Evolutionary conservation across 2,888 invertebrate species (phyloP).

Genomic region (Nephrotoma guestfalica): DNA sequence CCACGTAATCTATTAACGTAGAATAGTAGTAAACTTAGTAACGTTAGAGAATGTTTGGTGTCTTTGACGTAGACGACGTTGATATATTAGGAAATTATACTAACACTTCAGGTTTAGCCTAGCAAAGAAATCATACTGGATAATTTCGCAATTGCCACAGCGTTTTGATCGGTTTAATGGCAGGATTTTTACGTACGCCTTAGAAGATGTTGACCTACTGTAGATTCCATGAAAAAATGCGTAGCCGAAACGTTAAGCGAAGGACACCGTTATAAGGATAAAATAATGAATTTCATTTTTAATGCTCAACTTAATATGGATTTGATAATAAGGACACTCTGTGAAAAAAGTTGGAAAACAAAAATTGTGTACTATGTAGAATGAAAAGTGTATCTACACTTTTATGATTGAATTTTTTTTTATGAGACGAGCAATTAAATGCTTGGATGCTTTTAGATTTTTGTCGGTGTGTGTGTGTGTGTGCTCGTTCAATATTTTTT

Average conservation of each 20-base stretch:
- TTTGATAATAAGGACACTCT: neutral
- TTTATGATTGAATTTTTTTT: neutral
- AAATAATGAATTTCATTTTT: neutral
- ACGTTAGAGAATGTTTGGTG: no score
- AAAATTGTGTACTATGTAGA: neutral
- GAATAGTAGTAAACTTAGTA: no score
- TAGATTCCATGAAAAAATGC: no score
- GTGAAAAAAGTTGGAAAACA: neutral
- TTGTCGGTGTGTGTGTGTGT: neutral
- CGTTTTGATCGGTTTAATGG: no score
- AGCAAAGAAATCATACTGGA: no score
- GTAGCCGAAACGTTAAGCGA: neutral
- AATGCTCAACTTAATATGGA: neutral
- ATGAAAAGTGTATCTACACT: neutral
- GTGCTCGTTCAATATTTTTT: neutral
- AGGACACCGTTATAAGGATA: neutral
- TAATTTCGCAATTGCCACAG: no score
- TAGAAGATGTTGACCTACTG: no score
- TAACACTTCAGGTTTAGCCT: no score
- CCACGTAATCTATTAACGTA: no score
- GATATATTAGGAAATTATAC: no score
- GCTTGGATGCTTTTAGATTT: neutral
- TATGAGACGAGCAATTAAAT: neutral
- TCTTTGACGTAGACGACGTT: no score
- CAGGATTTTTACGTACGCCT: no score